These are phyloP conservation scores for Sebastes dallii DNA, from an alignment of 2,797 vertebrate genomes.

Conservation along the genomic window DNA sequence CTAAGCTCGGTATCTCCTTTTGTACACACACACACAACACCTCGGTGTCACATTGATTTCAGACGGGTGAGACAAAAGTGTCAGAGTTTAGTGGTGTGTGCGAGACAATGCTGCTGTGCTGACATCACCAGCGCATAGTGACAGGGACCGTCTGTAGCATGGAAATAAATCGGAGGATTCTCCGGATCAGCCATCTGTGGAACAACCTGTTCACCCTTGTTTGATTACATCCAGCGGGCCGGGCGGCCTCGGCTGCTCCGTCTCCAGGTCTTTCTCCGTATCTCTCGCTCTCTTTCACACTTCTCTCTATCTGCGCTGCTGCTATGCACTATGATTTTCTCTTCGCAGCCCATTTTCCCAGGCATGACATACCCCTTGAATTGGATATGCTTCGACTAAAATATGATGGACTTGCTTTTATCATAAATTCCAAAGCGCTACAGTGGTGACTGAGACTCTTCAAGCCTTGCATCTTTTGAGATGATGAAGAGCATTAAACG, in stretches of 20 bases:
- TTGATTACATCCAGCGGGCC: constrained; percentile 70
- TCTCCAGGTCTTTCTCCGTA: constrained; percentile 26
- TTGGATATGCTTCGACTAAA: constrained; percentile 66
- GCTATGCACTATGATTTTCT: constrained; percentile 49
- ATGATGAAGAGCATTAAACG: constrained; percentile 24
- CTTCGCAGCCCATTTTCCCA: constrained; percentile 30
- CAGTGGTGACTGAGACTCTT: constrained; percentile 23
- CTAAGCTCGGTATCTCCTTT: not conserved
- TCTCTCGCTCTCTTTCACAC: constrained; percentile 20
- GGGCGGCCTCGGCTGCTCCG: constrained; percentile 32
- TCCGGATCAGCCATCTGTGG: constrained; percentile 75
- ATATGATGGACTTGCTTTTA: constrained; percentile 63
- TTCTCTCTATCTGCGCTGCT: constrained; percentile 15
- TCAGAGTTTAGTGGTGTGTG: constrained; percentile 62
- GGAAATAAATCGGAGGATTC: constrained; percentile 72
- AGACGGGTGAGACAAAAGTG: constrained; percentile 56
- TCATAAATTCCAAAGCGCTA: constrained; percentile 31
- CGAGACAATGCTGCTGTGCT: constrained; percentile 41
- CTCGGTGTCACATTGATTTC: constrained; percentile 51
- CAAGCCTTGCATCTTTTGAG: constrained; percentile 36
- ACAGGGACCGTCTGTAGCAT: constrained; percentile 68
- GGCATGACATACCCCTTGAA: constrained; percentile 47
- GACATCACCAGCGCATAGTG: constrained; percentile 61
- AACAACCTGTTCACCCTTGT: constrained; percentile 75
- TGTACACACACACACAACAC: constrained; percentile 25